These are phyloP conservation scores for Zaprionus lineosus DNA, from an alignment of 2,888 invertebrate species.

Conservation along the genomic window DNA sequence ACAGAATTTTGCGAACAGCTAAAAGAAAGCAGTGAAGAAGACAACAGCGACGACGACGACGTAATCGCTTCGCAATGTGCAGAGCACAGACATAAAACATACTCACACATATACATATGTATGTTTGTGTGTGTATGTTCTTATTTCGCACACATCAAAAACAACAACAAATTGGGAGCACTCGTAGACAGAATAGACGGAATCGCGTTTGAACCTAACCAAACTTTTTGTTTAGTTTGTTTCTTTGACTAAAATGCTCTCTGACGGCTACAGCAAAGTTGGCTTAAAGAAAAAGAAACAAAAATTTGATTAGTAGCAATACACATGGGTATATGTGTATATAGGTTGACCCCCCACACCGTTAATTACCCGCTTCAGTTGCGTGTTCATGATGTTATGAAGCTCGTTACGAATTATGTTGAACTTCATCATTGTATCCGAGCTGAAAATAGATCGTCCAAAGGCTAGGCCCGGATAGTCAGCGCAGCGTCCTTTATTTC, in stretches of 20 bases:
- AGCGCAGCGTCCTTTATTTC: slow-evolving; percentile 90
- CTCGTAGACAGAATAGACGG: slow-evolving; percentile 37
- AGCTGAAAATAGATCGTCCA: slow-evolving; percentile 95
- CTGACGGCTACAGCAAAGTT: slow-evolving; percentile 25
- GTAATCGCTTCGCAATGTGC: slow-evolving; percentile 76
- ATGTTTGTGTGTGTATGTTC: slow-evolving; percentile 5
- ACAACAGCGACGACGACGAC: slow-evolving; percentile 46
- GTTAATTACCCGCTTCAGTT: slow-evolving; percentile 93
- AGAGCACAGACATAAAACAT: slow-evolving; percentile 31
- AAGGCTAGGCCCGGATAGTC: slow-evolving; percentile 96
- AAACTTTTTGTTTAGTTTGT: slow-evolving; percentile 47
- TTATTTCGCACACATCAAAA: slow-evolving; percentile 18
- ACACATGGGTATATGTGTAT: too few relatives aligned
- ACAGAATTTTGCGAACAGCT: slow-evolving; percentile 32
- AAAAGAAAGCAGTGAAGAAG: slow-evolving; percentile 51
- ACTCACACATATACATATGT: background rate
- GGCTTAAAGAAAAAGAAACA: slow-evolving; percentile 41
- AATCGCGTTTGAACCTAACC: slow-evolving; percentile 55
- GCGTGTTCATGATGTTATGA: slow-evolving; percentile 98
- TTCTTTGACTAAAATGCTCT: slow-evolving; percentile 30
- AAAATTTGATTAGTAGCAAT: slow-evolving; percentile 30
- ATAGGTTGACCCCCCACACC: slow-evolving; percentile 5
- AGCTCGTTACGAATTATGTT: slow-evolving; percentile 98
- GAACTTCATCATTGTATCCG: slow-evolving; percentile 99
- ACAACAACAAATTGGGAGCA: slow-evolving; percentile 55